A percentile compares a stretch with the other conserved stretches of the same genome.
Conservation (phyloP, 2,888 invertebrate species). For the Ectemnius continuus region DNA sequence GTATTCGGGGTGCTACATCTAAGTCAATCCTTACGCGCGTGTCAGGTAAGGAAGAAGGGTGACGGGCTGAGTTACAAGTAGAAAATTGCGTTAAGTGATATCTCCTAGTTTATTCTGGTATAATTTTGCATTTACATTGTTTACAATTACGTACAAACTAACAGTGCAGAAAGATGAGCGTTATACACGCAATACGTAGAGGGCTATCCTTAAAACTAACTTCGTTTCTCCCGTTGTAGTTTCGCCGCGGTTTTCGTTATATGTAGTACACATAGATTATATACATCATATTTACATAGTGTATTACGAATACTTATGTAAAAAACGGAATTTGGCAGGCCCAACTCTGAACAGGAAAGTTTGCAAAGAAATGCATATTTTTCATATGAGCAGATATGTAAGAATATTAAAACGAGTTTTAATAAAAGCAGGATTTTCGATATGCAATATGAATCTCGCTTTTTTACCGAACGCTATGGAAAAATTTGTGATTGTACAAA, state of each 20-base stretch:
- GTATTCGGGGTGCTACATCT: constrained; percentile 33
- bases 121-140: constrained; percentile 27
- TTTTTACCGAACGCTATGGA: not conserved
- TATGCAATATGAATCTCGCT: not conserved
- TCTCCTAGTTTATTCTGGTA: not conserved
- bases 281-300: constrained; percentile 54
- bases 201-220: constrained; percentile 15
- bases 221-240: constrained; percentile 9
- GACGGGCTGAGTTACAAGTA: constrained; percentile 26
- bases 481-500: constrained; percentile 11
- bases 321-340: constrained; percentile 46
- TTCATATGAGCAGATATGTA: constrained; percentile 47
- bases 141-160: constrained; percentile 28
- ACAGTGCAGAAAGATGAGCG: constrained; percentile 10
- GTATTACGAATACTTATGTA: constrained; percentile 45
- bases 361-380: constrained; percentile 50
- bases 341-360: constrained; percentile 38
- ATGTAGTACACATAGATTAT: constrained; percentile 36
- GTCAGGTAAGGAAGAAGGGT: constrained; percentile 38
- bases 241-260: constrained; percentile 32
- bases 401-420: constrained; percentile 35
- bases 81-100: constrained; percentile 28
- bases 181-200: constrained; percentile 22
- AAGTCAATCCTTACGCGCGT: constrained; percentile 31
- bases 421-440: constrained; percentile 25